Evolutionary conservation across 2,888 invertebrate genomes (phyloP).

Genomic region (Tridacna gigas): DNA sequence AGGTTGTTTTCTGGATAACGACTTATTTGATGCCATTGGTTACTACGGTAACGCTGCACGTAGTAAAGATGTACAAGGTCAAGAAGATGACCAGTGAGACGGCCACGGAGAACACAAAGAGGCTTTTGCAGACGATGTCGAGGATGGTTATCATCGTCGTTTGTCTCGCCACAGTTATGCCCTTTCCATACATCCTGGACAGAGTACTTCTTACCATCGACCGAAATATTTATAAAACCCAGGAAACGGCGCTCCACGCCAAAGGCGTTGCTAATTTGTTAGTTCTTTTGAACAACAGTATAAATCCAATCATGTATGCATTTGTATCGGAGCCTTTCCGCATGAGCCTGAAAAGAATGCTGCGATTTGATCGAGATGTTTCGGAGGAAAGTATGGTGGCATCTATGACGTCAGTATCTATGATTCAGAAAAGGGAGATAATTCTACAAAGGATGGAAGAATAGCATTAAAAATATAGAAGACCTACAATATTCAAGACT

Average conservation of each 20-base stretch:
- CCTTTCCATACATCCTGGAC: slow-evolving; percentile 46
- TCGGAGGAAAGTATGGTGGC: slow-evolving; percentile 8
- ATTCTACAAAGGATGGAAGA: slow-evolving; percentile 9
- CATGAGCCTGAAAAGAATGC: slow-evolving; percentile 47
- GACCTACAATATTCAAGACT: no score
- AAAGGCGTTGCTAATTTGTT: slow-evolving; percentile 36
- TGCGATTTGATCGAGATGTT: slow-evolving; percentile 15
- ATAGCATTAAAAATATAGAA: neutral
- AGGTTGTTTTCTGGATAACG: slow-evolving; percentile 40
- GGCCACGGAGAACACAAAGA: slow-evolving; percentile 44
- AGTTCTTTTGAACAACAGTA: slow-evolving; percentile 48
- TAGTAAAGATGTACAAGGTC: slow-evolving; percentile 42
- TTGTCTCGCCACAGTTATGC: slow-evolving; percentile 49
- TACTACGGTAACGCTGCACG: slow-evolving; percentile 47
- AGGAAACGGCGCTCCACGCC: slow-evolving; percentile 30
- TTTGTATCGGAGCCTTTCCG: slow-evolving; percentile 59
- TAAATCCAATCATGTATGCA: slow-evolving; percentile 56
- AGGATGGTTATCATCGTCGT: slow-evolving; percentile 55
- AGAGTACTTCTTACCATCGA: slow-evolving; percentile 19
- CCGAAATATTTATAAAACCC: neutral
- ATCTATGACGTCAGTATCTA: neutral
- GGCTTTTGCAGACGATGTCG: slow-evolving; percentile 55
- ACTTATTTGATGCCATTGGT: slow-evolving; percentile 54
- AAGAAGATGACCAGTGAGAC: slow-evolving; percentile 44
- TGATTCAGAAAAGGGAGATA: slow-evolving; percentile 6